Evolutionary conservation across 2,797 vertebrate genomes (phyloP).

Genomic region (Adelosebastes latens): DNA sequence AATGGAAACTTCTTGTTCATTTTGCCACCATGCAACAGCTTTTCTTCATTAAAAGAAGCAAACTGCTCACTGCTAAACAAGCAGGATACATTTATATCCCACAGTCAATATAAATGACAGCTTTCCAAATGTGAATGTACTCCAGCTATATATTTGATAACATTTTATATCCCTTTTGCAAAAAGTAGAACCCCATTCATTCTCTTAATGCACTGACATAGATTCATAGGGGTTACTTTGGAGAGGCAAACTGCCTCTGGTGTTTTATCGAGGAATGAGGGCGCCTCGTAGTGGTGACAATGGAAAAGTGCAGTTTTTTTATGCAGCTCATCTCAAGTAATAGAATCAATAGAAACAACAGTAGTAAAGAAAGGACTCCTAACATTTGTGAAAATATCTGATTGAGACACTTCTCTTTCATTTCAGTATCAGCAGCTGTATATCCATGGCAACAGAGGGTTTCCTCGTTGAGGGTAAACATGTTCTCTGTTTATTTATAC

Average conservation of each 20-base stretch:
- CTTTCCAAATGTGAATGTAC: background rate
- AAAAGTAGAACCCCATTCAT: background rate
- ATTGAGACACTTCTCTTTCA: background rate
- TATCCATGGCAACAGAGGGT: background rate
- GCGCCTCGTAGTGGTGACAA: slow-evolving; percentile 43
- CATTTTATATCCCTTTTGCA: background rate
- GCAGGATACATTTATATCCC: background rate
- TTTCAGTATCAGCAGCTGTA: background rate
- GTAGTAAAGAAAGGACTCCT: background rate
- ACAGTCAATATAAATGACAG: background rate
- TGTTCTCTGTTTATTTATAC: background rate
- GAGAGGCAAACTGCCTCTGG: background rate
- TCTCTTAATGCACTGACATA: background rate
- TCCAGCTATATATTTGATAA: background rate
- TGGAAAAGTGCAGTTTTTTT: background rate
- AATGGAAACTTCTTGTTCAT: background rate
- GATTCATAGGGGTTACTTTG: fast-evolving
- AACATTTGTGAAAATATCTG: background rate
- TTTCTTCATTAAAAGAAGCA: background rate
- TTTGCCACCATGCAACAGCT: background rate
- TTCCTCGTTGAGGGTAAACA: background rate
- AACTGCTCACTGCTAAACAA: background rate
- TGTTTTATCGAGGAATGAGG: background rate
- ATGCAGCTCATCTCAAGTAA: background rate
- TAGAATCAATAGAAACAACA: too few relatives aligned